Evolutionary conservation across 1,140 invertebrate genomes (phyloP).

Genomic region (Drosophila virilis): DNA sequence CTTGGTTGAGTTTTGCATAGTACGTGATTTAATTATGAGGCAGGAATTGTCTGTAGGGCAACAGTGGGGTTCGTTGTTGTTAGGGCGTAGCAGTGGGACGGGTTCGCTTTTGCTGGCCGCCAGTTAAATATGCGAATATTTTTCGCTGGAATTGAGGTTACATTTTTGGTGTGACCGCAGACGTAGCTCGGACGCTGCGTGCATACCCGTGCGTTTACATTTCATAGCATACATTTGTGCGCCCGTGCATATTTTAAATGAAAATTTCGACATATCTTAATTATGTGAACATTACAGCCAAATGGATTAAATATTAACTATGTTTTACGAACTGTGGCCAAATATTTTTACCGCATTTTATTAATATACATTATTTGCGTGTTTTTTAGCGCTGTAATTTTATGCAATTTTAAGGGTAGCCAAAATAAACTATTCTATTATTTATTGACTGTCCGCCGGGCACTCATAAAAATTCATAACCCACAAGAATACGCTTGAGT

Average conservation of each 20-base stretch:
- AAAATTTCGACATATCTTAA: conserved; percentile 59
- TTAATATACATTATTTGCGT: conserved; percentile 22
- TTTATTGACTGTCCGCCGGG: conserved; percentile 34
- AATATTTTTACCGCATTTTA: conserved; percentile 30
- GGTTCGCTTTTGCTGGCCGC: not conserved
- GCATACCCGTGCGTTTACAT: conserved; percentile 8
- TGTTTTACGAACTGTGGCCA: conserved; percentile 30
- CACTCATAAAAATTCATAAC: conserved; percentile 72
- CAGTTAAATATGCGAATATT: conserved; percentile 52
- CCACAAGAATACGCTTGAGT: conserved; percentile 58
- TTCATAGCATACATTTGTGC: conserved; percentile 47
- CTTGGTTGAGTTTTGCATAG: conserved; percentile 25
- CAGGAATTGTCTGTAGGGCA: conserved; percentile 2
- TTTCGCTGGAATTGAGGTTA: conserved; percentile 21
- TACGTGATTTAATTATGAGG: conserved; percentile 58
- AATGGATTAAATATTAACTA: conserved; percentile 69
- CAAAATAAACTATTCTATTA: conserved; percentile 65
- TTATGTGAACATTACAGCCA: conserved; percentile 70
- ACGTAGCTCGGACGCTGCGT: conserved; percentile 3
- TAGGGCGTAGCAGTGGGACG: not conserved
- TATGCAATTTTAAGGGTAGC: conserved; percentile 37
- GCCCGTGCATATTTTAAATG: conserved; percentile 43
- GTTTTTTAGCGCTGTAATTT: conserved; percentile 17
- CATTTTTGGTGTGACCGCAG: conserved; percentile 12
- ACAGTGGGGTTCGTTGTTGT: not conserved